Percentiles rank a stretch among this genome's conserved stretches.
Conservation (phyloP, 2,888 invertebrate species). For the Nomada lathburiana region DNA sequence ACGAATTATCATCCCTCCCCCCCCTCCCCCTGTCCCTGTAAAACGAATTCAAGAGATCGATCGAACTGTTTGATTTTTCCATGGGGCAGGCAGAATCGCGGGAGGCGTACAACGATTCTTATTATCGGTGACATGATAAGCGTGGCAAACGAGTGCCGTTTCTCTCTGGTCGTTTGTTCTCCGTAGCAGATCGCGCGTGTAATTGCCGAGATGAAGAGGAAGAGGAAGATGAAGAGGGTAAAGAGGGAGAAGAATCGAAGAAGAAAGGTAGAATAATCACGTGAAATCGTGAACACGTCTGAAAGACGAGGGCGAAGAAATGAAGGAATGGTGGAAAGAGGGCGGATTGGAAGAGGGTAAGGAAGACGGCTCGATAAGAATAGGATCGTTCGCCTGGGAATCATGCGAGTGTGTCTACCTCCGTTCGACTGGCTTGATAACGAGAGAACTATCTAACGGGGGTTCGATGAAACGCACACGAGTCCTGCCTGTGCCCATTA, state of each 20-base stretch:
- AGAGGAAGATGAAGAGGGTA: constrained; percentile 1
- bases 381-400: constrained; percentile 69
- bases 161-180: constrained; percentile 64
- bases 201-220: constrained; percentile 59
- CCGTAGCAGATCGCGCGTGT: constrained; percentile 62
- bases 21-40: neutral
- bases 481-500: constrained; percentile 12
- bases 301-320: neutral
- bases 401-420: constrained; percentile 49
- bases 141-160: constrained; percentile 59
- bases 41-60: constrained; percentile 41
- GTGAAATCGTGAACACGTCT: too few species aligned
- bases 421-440: constrained; percentile 63
- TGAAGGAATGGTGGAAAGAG: neutral
- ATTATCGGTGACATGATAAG: constrained; percentile 65
- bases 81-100: constrained; percentile 11
- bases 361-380: constrained; percentile 57
- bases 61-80: constrained; percentile 52
- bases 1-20: constrained; percentile 28
- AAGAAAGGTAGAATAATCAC: too few species aligned
- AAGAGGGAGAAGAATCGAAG: constrained; percentile 15
- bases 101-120: constrained; percentile 47
- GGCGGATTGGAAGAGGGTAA: neutral
- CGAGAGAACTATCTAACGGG: constrained; percentile 56
- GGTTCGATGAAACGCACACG: constrained; percentile 53